Conservation (phyloP, 2,797 vertebrate species). For the Danio jaintianensis region DNA sequence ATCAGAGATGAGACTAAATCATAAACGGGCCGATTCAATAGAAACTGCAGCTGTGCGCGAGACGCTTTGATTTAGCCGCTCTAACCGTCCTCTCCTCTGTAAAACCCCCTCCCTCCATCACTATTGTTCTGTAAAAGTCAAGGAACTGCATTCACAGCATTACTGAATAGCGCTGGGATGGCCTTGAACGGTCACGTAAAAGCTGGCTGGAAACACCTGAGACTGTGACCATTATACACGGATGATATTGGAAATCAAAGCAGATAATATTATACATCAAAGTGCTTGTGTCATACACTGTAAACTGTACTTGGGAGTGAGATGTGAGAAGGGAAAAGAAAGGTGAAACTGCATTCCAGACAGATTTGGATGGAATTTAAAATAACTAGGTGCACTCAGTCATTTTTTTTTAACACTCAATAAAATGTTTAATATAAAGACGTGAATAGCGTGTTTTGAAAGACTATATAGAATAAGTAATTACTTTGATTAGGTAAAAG, state of each 20-base stretch:
- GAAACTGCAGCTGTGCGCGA: constrained; percentile 29
- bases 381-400: background rate
- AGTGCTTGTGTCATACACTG: constrained; percentile 12
- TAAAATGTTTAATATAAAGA: background rate
- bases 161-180: constrained; percentile 41
- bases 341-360: background rate
- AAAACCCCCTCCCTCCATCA: constrained; percentile 30
- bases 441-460: background rate
- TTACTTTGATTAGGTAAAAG: background rate
- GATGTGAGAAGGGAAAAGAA: background rate
- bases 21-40: constrained; percentile 54
- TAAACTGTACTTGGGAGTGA: background rate
- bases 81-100: constrained; percentile 41
- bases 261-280: constrained; percentile 26
- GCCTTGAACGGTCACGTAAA: constrained; percentile 48
- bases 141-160: constrained; percentile 46
- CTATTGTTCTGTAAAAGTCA: constrained; percentile 43
- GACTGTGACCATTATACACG: constrained; percentile 31
- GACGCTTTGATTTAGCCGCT: constrained; percentile 29
- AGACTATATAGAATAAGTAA: background rate
- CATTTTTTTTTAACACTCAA: background rate
- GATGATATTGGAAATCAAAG: constrained; percentile 32
- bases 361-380: background rate
- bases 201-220: constrained; percentile 24
- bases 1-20: constrained; percentile 57